Base-by-base conservation (phyloP, 2,888 invertebrate genomes). In the Xylocampa areola region DNA sequence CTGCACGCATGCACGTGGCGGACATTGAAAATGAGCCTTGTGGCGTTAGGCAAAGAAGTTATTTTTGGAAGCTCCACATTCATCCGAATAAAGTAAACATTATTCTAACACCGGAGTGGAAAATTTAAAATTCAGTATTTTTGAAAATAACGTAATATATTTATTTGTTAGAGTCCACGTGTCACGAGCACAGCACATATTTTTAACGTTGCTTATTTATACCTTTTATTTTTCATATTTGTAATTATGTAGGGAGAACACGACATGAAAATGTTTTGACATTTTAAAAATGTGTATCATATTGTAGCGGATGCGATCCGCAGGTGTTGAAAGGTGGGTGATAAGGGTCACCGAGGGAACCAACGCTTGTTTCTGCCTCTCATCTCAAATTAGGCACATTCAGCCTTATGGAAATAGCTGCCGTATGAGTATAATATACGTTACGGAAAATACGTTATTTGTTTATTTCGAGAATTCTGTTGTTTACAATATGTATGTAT, bases 261-360 rank as follows among this genome's bases (percentile, higher is more conserved):
- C 41, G 75, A 79, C 77, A 72, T 79, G 71, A 60, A 80, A 81
- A 77, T 82, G 76, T 86, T 87, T 82, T 82, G 82, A 86, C 81
- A 66, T 81, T 81, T 36, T 81, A 81, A 81, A 83, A 79, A 74
- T 44, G 48, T 40, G 73, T 79, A 79, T 80, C 73, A 82, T 79
- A 82, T 78, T 79, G 73, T 79, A 67, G 67, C 73, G 51, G 68
- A 51, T 55, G 36, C 68, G 59, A 71, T 70, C 62, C 58, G 79
- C 85, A 85, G 86, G 85, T 88, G 88, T 77, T 81, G 84, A 86
- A 75, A 76, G 51, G 77, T 71, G 54, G 65, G 76, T 87, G 88
- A 88, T 76, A 77, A 84, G 88, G 88, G 88, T 87, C 70, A 74
- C 65, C 53, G 50, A 58, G 66, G 69, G 75, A 60, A 33, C 44